Conservation (phyloP, 2,888 invertebrate species). For the Rhagium mordax region DNA sequence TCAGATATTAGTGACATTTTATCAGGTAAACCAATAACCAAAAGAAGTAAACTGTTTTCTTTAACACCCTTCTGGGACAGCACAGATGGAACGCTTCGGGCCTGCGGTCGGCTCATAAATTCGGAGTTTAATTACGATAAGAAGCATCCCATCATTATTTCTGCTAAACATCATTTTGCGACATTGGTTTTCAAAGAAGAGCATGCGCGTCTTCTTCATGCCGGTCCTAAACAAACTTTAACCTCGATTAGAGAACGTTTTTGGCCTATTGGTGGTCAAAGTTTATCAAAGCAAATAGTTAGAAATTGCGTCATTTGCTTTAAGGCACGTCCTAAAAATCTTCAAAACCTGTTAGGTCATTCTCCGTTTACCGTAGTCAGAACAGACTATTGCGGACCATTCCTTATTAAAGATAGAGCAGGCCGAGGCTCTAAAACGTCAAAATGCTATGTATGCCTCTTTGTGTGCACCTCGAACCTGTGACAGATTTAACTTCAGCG, state of each 20-base stretch:
- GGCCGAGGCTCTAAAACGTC: background rate
- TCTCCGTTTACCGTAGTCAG: background rate
- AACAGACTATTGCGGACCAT: background rate
- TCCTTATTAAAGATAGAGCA: background rate
- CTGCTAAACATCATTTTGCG: background rate
- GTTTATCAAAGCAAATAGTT: background rate
- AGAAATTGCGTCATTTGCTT: background rate
- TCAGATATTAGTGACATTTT: background rate
- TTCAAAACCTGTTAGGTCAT: background rate
- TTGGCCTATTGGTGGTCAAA: constrained; percentile 1
- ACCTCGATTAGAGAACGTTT: background rate
- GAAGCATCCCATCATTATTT: background rate
- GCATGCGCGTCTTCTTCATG: background rate
- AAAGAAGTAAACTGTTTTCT: background rate
- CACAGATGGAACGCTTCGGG: background rate
- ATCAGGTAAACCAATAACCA: background rate
- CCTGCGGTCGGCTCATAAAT: background rate
- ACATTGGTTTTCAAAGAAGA: background rate
- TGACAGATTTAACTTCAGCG: background rate
- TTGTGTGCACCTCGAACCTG: background rate
- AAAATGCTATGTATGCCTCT: constrained; percentile 7
- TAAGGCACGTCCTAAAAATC: background rate
- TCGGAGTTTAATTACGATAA: background rate
- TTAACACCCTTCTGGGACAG: background rate
- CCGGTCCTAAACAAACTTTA: constrained; percentile 1